These are phyloP conservation scores for Cheilosia variabilis DNA, from an alignment of 2,888 invertebrate genomes.

Conservation along the genomic window DNA sequence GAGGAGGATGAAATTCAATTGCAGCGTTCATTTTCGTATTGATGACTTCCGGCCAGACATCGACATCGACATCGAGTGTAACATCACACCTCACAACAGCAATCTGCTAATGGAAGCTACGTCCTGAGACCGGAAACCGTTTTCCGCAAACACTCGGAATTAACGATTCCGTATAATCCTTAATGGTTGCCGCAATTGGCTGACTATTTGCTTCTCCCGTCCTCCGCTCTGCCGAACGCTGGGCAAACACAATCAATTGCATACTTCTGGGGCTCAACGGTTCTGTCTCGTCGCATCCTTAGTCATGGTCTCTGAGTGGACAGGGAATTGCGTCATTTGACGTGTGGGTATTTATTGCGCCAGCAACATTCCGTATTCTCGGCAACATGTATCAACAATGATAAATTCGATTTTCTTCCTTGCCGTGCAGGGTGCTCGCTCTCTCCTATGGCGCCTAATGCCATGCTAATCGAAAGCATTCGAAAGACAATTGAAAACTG, in stretches of 20 bases:
- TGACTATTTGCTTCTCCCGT: conserved; percentile 9
- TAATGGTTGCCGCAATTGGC: conserved; percentile 62
- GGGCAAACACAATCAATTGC: conserved; percentile 55
- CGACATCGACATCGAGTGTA: conserved; percentile 38
- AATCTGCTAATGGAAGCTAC: conserved; percentile 59
- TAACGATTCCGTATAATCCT: conserved; percentile 71
- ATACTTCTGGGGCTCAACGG: conserved; percentile 20
- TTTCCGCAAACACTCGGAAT: conserved; percentile 66
- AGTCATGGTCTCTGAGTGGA: conserved; percentile 18
- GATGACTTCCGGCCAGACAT: conserved; percentile 57
- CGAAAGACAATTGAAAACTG: conserved; percentile 62
- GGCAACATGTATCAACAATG: conserved; percentile 70
- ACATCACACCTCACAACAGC: conserved; percentile 58
- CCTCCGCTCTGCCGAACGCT: background rate
- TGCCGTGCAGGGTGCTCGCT: background rate
- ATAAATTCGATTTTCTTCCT: conserved; percentile 39
- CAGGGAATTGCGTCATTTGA: conserved; percentile 57
- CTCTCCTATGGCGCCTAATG: conserved; percentile 24
- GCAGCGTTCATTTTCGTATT: conserved; percentile 66
- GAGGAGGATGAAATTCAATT: conserved; percentile 66
- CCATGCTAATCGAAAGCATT: conserved; percentile 56
- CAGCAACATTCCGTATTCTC: conserved; percentile 66
- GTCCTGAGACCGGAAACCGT: conserved; percentile 47
- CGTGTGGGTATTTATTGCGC: conserved; percentile 57
- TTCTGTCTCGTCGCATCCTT: conserved; percentile 3